Percentiles rank a stretch among this genome's conserved stretches.
phyloP scores from a whole-genome alignment of 2,113 vertebrate species.

The Aix galericulata region DNA sequence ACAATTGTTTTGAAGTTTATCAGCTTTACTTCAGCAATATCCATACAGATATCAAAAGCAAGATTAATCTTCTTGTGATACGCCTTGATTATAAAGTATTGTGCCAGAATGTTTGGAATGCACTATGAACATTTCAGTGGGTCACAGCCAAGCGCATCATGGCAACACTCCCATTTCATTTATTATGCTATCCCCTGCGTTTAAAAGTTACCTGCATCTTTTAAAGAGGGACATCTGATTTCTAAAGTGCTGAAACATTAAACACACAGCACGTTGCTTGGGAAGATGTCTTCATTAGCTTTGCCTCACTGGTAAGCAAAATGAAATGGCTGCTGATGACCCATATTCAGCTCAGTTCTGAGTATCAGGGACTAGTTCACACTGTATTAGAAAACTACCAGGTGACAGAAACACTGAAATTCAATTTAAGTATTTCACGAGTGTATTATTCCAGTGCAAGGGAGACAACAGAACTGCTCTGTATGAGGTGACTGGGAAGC shows the following conservation, averaged over 20 bases:
- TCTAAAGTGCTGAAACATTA: neutral
- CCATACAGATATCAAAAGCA: neutral
- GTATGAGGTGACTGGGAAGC: neutral
- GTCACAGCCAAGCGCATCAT: neutral
- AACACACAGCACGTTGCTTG: neutral
- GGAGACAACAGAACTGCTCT: neutral
- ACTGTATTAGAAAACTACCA: neutral
- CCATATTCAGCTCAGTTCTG: neutral
- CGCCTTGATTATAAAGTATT: neutral
- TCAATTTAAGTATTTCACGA: neutral
- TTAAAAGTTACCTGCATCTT: neutral
- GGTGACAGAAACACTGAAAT: slow-evolving; percentile 10
- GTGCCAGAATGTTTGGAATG: neutral
- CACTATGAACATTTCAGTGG: neutral
- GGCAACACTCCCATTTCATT: neutral
- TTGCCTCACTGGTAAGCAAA: slow-evolving; percentile 10
- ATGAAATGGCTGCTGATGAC: slow-evolving; percentile 10
- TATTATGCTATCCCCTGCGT: neutral
- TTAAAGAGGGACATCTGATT: neutral
- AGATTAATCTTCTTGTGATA: neutral
- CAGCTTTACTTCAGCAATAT: neutral
- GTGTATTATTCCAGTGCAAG: neutral
- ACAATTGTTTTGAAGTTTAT: neutral
- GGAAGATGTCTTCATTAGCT: slow-evolving; percentile 10
- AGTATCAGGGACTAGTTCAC: neutral